phyloP scores from a whole-genome alignment of 2,888 invertebrate species.

The Mamestra brassicae region DNA sequence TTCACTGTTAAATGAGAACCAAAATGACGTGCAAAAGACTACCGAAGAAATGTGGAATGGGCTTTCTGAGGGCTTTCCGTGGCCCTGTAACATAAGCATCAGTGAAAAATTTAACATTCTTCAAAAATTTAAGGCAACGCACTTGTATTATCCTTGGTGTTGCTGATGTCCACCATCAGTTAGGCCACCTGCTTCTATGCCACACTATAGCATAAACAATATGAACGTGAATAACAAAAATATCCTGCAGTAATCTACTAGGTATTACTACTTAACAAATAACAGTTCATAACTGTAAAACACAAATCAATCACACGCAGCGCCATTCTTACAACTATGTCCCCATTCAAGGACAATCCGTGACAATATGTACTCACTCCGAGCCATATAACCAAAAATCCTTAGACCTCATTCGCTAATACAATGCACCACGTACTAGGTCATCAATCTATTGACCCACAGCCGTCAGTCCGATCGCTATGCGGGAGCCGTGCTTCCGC shows the following conservation, averaged over 20 bases:
- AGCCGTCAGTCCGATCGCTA: conserved; percentile 42
- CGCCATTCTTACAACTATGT: neutral
- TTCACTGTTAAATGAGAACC: no score
- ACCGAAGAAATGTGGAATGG: neutral
- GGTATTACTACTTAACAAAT: neutral
- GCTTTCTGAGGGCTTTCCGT: neutral
- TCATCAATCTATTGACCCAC: conserved; percentile 61
- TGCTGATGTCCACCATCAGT: no score
- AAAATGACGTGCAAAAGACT: no score
- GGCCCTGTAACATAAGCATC: no score
- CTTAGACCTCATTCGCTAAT: conserved; percentile 25
- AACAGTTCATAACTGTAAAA: neutral
- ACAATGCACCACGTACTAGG: conserved; percentile 42
- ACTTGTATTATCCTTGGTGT: neutral
- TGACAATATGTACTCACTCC: conserved; percentile 8
- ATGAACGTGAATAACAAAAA: no score
- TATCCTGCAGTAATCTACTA: no score
- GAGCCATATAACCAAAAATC: conserved; percentile 40
- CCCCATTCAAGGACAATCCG: conserved; percentile 6
- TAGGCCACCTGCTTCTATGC: no score
- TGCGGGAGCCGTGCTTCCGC: conserved; percentile 55
- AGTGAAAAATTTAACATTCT: no score
- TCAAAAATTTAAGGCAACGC: no score
- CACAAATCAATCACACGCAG: neutral
- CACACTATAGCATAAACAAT: no score